Evolutionary conservation across 2,888 invertebrate genomes (phyloP).

Genomic region (Dugesia japonica): DNA sequence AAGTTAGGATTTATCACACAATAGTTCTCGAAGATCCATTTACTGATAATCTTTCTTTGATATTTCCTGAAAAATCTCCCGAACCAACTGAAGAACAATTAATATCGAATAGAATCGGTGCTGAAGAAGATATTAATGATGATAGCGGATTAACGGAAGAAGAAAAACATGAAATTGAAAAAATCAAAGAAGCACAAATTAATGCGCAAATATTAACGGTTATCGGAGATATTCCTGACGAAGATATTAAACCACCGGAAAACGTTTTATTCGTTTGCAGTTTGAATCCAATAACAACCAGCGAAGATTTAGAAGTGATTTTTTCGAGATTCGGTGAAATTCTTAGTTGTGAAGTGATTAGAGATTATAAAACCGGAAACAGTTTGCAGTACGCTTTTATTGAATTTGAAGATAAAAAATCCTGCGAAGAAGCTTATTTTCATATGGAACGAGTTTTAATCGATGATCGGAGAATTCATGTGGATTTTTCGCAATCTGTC

Average conservation of each 20-base stretch:
- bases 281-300: slow-evolving; percentile 87
- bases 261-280: slow-evolving; percentile 98
- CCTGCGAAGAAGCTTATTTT: slow-evolving; percentile 88
- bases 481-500: slow-evolving; percentile 96
- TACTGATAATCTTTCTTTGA: slow-evolving; percentile 65
- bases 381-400: slow-evolving; percentile 97
- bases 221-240: slow-evolving; percentile 84
- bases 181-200: slow-evolving; percentile 80
- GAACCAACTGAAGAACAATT: background rate
- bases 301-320: slow-evolving; percentile 89
- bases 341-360: slow-evolving; percentile 66
- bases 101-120: slow-evolving; percentile 41
- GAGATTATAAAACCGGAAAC: slow-evolving; percentile 75
- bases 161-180: slow-evolving; percentile 70
- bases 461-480: slow-evolving; percentile 92
- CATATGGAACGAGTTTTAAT: slow-evolving; percentile 99
- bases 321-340: slow-evolving; percentile 88
- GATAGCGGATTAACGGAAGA: slow-evolving; percentile 65
- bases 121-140: slow-evolving; percentile 81
- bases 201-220: slow-evolving; percentile 62
- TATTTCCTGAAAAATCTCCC: slow-evolving; percentile 58
- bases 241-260: slow-evolving; percentile 90
- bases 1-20: slow-evolving; percentile 72
- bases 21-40: slow-evolving; percentile 87
- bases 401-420: slow-evolving; percentile 66